phyloP scores from a whole-genome alignment of 2,113 vertebrate genomes.

The Falco punctatus region DNA sequence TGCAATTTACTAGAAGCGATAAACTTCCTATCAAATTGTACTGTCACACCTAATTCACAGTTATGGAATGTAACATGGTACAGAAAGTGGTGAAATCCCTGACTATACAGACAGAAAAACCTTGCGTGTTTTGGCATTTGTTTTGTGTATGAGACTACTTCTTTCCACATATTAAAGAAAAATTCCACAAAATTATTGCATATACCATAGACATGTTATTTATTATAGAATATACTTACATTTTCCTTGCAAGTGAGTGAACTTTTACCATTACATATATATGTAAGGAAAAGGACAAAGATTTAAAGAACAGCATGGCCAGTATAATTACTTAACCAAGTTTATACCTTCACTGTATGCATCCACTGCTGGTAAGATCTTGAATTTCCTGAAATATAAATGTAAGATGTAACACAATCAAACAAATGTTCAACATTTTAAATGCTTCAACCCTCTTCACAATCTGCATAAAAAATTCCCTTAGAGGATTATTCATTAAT shows the following conservation, averaged over 20 bases:
- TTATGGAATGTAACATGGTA: neutral
- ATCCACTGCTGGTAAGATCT: constrained; percentile 95
- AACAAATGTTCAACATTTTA: neutral
- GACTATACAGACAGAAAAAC: neutral
- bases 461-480: neutral
- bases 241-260: neutral
- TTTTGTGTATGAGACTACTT: neutral
- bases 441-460: neutral
- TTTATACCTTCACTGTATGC: constrained; percentile 91
- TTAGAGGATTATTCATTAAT: neutral
- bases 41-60: neutral
- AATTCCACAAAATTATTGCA: neutral
- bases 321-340: neutral
- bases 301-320: neutral
- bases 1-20: neutral
- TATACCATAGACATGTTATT: neutral
- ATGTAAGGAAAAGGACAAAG: neutral
- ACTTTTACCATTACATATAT: neutral
- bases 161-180: neutral
- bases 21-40: neutral
- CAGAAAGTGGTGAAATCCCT: neutral
- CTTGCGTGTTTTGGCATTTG: neutral
- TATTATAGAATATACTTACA: neutral
- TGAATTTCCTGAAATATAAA: constrained; percentile 83
- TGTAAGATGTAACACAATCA: neutral